Evolutionary conservation across 1,140 invertebrate genomes (phyloP).

Genomic region (Sipha flava): DNA sequence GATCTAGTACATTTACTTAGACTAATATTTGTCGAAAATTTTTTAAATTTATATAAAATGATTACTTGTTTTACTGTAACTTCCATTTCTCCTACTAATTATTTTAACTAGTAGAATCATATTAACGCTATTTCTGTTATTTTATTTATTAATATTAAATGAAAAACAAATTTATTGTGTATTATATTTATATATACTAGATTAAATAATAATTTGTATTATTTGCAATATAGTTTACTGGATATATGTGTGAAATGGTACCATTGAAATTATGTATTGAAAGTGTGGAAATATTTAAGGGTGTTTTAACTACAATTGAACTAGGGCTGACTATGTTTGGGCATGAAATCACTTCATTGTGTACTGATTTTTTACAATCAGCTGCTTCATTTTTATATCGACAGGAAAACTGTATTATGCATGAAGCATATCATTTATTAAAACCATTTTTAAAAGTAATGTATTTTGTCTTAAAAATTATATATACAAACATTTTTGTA

Average conservation of each 20-base stretch:
- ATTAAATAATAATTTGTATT: not conserved
- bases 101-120: too few relatives aligned
- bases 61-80: too few relatives aligned
- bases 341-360: slow-evolving; percentile 53
- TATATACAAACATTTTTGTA: not conserved
- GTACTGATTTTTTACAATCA: slow-evolving; percentile 57
- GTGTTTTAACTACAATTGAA: slow-evolving; percentile 57
- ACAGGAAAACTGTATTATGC: slow-evolving; percentile 42
- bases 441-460: slow-evolving; percentile 60
- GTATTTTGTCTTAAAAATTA: not conserved
- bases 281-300: slow-evolving; percentile 51
- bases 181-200: not conserved
- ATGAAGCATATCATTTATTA: slow-evolving; percentile 45
- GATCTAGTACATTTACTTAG: too few relatives aligned
- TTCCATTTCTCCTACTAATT: too few relatives aligned
- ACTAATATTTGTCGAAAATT: too few relatives aligned
- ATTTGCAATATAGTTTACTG: slow-evolving; percentile 48
- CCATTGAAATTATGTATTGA: slow-evolving; percentile 53
- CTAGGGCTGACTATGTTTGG: slow-evolving; percentile 59
- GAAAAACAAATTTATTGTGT: not conserved
- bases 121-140: too few relatives aligned
- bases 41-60: too few relatives aligned
- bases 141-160: too few relatives aligned
- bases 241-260: slow-evolving; percentile 58
- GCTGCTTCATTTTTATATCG: slow-evolving; percentile 43